Percentiles rank a stretch among this genome's conserved stretches.
These are phyloP conservation scores for Lepus americanus DNA, from an alignment of 2,113 vertebrate species.

Conservation along the genomic window DNA sequence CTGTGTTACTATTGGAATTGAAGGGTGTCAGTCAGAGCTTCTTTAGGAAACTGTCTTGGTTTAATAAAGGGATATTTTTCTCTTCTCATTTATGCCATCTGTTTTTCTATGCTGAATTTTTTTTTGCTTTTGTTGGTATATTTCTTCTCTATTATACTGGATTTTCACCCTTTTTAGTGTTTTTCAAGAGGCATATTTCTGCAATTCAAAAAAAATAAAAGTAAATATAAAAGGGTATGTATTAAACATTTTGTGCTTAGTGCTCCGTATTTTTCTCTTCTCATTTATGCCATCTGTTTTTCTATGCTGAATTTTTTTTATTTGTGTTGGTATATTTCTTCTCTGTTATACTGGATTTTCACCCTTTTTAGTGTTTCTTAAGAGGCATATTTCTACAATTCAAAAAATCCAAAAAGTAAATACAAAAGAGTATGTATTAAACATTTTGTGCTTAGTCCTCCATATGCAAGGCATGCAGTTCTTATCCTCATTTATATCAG, in stretches of 20 bases:
- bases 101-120: neutral
- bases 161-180: neutral
- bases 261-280: neutral
- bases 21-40: slow-evolving; percentile 11
- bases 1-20: neutral
- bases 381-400: neutral
- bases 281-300: neutral
- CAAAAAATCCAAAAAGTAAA: neutral
- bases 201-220: slow-evolving; percentile 22
- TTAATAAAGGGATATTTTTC: slow-evolving; percentile 47
- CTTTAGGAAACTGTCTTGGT: neutral
- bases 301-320: neutral
- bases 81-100: neutral
- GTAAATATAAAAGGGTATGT: neutral
- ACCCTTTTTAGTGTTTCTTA: neutral
- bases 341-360: neutral
- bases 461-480: neutral
- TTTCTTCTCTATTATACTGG: neutral
- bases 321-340: slow-evolving; percentile 1
- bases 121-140: neutral
- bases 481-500: neutral
- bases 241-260: neutral
- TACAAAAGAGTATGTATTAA: neutral
- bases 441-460: neutral
- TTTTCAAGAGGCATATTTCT: neutral